These are phyloP conservation scores for Apocrypta bakeri DNA, from an alignment of 1,140 invertebrate species.

Conservation along the genomic window DNA sequence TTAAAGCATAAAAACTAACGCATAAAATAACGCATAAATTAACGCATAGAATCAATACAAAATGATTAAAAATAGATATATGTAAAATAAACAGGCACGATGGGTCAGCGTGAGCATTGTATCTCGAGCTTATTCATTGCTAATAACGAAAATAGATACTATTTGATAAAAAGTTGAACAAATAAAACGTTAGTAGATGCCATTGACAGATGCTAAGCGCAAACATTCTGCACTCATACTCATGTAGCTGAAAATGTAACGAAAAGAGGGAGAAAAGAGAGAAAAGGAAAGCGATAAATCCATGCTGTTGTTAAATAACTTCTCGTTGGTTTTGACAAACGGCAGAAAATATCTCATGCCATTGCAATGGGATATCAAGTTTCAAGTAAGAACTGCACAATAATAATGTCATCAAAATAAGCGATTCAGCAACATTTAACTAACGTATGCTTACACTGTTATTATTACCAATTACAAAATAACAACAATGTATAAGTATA, in stretches of 20 bases:
- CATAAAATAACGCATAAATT: neutral
- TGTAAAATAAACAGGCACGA: neutral
- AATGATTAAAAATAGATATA: neutral
- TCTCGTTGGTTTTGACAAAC: neutral
- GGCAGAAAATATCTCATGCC: neutral
- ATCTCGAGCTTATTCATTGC: neutral
- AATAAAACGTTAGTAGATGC: neutral
- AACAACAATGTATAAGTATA: too few relatives aligned
- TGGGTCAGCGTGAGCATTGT: neutral
- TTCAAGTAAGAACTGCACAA: neutral
- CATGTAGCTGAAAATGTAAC: slow-evolving; percentile 3
- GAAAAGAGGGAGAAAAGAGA: slow-evolving; percentile 52
- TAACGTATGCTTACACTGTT: neutral
- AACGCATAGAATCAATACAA: neutral
- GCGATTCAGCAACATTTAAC: neutral
- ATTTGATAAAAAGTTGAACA: neutral
- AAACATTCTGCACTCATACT: slow-evolving; percentile 91
- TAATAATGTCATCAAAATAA: neutral
- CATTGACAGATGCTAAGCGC: slow-evolving; percentile 86
- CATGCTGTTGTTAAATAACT: slow-evolving; percentile 54
- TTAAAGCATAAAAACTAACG: neutral
- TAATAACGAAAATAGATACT: neutral
- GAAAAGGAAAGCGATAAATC: slow-evolving; percentile 57
- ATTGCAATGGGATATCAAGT: neutral
- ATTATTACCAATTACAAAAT: too few relatives aligned